These are phyloP conservation scores for Cyclophora albipunctata DNA, from an alignment of 2,888 invertebrate genomes.

Conservation along the genomic window DNA sequence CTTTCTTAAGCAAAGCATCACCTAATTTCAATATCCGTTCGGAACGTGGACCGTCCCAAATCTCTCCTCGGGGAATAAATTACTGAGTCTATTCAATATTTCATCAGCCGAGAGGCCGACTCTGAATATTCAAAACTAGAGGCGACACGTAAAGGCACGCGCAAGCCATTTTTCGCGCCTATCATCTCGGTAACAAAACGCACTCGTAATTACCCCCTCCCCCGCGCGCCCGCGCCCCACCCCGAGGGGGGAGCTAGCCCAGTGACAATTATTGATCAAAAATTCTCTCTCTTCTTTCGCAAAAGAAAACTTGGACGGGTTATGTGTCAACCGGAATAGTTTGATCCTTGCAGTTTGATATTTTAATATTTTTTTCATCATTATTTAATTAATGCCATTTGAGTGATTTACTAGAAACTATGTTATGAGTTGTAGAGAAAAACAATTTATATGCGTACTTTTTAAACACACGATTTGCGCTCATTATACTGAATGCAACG, in stretches of 20 bases:
- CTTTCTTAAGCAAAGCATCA: constrained; percentile 68
- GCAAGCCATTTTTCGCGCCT: constrained; percentile 76
- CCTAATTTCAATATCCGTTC: constrained; percentile 75
- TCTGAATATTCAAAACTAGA: constrained; percentile 75
- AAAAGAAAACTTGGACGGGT: constrained; percentile 77
- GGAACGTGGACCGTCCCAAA: constrained; percentile 64
- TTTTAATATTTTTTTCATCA: constrained; percentile 30
- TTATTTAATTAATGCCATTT: not conserved
- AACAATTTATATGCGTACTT: no score
- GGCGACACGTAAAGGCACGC: constrained; percentile 74
- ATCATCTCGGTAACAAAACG: constrained; percentile 76
- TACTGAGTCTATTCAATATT: constrained; percentile 74
- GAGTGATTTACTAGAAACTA: no score
- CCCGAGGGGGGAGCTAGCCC: constrained; percentile 60
- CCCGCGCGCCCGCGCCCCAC: constrained; percentile 29
- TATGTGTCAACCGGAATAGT: constrained; percentile 65
- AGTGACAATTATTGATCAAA: constrained; percentile 83
- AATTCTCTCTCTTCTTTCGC: constrained; percentile 79
- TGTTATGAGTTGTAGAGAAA: no score
- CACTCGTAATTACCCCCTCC: constrained; percentile 74
- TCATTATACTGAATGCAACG: no score
- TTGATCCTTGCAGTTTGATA: constrained; percentile 70
- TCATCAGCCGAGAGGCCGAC: constrained; percentile 70
- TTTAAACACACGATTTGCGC: no score
- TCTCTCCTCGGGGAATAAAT: constrained; percentile 71